Percentiles rank a stretch among this genome's conserved stretches.
These are phyloP conservation scores for Pristionchus pacificus DNA, from an alignment of 1,140 invertebrate species.

Conservation along the genomic window DNA sequence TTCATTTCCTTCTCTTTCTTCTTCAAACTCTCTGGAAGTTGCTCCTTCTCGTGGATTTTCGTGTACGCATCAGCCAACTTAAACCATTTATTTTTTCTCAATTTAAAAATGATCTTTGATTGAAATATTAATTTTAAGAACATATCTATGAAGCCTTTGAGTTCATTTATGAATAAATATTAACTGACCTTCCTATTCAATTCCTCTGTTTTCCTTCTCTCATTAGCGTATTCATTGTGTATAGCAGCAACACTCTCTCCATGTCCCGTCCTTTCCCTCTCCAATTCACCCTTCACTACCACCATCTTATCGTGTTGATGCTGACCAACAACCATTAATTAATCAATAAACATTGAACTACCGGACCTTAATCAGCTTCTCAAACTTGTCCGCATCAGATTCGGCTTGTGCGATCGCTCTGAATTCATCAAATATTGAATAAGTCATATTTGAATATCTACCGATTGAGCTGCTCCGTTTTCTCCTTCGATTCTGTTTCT, in stretches of 20 bases:
- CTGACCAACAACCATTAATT: background rate
- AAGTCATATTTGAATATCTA: background rate
- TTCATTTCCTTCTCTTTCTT: constrained; percentile 21
- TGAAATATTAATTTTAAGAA: constrained; percentile 8
- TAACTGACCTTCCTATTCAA: constrained; percentile 22
- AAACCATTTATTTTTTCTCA: constrained; percentile 14
- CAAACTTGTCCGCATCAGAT: constrained; percentile 15
- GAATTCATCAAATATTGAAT: background rate
- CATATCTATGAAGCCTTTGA: constrained; percentile 4
- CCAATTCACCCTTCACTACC: constrained; percentile 24
- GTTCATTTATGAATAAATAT: too few species aligned
- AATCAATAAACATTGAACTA: background rate
- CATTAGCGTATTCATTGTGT: constrained; percentile 28
- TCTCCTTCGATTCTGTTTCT: background rate
- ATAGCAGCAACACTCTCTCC: constrained; percentile 26
- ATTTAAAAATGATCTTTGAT: constrained; percentile 5
- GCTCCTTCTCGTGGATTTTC: constrained; percentile 34
- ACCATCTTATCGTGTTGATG: constrained; percentile 29
- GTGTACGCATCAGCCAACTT: constrained; percentile 33
- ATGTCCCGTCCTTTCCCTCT: constrained; percentile 28
- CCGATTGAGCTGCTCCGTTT: background rate
- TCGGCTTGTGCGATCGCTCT: constrained; percentile 8
- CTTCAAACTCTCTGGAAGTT: constrained; percentile 20
- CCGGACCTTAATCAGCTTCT: constrained; percentile 11
- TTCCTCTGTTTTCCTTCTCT: constrained; percentile 20